Evolutionary conservation across 2,888 invertebrate genomes (phyloP).

Genomic region (Temnothorax rugatulus): DNA sequence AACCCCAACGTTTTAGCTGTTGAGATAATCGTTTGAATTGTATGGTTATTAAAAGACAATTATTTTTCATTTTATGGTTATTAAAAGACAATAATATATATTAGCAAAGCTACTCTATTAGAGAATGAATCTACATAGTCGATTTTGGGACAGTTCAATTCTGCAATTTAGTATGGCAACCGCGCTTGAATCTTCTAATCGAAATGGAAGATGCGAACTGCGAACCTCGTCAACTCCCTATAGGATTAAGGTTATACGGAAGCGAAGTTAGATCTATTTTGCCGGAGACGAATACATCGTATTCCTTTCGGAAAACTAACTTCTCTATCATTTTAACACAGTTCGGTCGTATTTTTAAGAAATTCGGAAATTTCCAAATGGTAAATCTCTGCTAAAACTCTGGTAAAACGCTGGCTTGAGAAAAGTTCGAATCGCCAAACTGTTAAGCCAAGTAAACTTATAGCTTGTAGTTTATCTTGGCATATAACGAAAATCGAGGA

Average conservation of each 20-base stretch:
- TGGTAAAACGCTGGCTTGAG: neutral
- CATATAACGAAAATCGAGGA: no score
- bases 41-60: no score
- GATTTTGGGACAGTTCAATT: constrained; percentile 40
- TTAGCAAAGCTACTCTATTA: neutral
- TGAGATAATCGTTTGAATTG: no score
- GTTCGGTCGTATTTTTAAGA: constrained; percentile 45
- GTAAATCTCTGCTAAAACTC: neutral
- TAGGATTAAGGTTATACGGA: constrained; percentile 62
- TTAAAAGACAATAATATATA: no score
- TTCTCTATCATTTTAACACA: constrained; percentile 38
- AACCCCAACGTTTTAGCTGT: no score
- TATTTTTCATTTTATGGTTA: no score
- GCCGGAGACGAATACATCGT: constrained; percentile 50
- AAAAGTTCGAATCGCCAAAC: neutral
- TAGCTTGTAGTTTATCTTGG: neutral
- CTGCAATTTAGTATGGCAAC: constrained; percentile 12
- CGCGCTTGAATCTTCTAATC: constrained; percentile 61
- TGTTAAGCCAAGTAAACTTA: neutral
- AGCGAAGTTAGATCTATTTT: constrained; percentile 66
- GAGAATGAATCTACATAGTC: neutral
- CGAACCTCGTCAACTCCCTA: constrained; percentile 63
- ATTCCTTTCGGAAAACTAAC: constrained; percentile 55
- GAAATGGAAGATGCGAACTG: constrained; percentile 63
- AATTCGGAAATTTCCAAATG: constrained; percentile 29